Conservation (phyloP, 1,140 invertebrate genomes). For the Platyscapa corneri region DNA sequence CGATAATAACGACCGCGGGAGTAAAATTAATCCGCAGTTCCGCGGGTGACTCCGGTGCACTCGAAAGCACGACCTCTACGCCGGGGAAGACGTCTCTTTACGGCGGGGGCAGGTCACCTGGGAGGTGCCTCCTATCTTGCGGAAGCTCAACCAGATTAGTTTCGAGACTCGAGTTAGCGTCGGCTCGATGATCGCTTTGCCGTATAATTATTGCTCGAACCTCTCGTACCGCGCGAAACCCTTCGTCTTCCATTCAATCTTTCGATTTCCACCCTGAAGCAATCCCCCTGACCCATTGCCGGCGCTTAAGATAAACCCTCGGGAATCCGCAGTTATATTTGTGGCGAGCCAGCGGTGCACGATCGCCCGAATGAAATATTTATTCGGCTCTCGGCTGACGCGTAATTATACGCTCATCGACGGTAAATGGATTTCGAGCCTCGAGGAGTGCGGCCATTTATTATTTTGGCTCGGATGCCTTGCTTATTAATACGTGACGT, state of each 20-base stretch:
- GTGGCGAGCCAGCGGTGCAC: background rate
- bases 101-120: background rate
- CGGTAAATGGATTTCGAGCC: background rate
- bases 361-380: background rate
- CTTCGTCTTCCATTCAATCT: conserved; percentile 20
- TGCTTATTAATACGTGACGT: background rate
- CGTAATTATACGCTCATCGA: background rate
- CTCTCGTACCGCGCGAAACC: background rate
- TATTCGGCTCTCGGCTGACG: background rate
- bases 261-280: conserved; percentile 10
- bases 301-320: background rate
- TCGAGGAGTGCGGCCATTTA: background rate
- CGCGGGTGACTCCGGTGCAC: background rate
- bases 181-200: conserved; percentile 60
- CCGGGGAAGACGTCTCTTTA: background rate
- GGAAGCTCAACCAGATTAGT: conserved; percentile 58
- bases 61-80: background rate
- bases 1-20: background rate
- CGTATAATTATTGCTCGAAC: conserved; percentile 58
- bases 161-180: conserved; percentile 52
- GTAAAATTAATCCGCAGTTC: conserved; percentile 1
- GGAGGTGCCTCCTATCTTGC: background rate
- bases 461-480: background rate
- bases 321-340: background rate
- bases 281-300: background rate